Percentiles rank a stretch among this genome's conserved stretches.
Evolutionary conservation across 1,140 invertebrate genomes (phyloP).

Genomic region (Paramacrobiotus metropolitanus): DNA sequence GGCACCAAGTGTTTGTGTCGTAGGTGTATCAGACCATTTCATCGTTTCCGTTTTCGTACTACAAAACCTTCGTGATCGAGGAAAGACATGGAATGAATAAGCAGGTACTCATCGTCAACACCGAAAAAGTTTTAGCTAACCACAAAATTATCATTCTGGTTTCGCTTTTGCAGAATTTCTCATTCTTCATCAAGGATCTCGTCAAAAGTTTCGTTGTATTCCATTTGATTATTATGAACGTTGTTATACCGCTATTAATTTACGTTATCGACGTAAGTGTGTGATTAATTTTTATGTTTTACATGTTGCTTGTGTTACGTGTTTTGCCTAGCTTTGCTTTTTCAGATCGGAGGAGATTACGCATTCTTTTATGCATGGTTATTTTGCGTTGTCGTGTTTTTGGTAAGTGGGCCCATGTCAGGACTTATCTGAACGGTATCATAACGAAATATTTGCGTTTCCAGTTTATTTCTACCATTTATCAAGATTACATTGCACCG

Average conservation of each 20-base stretch:
- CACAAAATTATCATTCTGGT: neutral
- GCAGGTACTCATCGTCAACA: conserved; percentile 28
- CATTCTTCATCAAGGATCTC: conserved; percentile 23
- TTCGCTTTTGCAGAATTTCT: conserved; percentile 19
- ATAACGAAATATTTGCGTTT: conserved; percentile 19
- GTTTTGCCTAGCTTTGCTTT: conserved; percentile 35
- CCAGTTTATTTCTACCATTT: conserved; percentile 61
- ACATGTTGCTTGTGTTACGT: neutral
- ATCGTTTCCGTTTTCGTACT: conserved; percentile 59
- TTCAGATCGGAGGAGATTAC: conserved; percentile 48
- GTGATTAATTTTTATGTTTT: neutral
- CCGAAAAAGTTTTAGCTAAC: neutral
- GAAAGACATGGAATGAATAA: conserved; percentile 96
- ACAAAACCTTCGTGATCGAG: conserved; percentile 82
- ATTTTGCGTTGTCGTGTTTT: conserved; percentile 44
- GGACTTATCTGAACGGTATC: neutral
- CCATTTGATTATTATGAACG: neutral
- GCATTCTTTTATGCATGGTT: conserved; percentile 90
- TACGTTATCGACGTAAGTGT: neutral
- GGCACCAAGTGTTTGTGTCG: conserved; percentile 42
- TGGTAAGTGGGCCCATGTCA: conserved; percentile 20
- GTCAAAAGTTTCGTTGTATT: conserved; percentile 22
- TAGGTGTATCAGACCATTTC: conserved; percentile 39
- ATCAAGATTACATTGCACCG: conserved; percentile 89
- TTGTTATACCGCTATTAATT: neutral